Conservation (phyloP, 2,888 invertebrate species). For the Trichopoda pennipes region DNA sequence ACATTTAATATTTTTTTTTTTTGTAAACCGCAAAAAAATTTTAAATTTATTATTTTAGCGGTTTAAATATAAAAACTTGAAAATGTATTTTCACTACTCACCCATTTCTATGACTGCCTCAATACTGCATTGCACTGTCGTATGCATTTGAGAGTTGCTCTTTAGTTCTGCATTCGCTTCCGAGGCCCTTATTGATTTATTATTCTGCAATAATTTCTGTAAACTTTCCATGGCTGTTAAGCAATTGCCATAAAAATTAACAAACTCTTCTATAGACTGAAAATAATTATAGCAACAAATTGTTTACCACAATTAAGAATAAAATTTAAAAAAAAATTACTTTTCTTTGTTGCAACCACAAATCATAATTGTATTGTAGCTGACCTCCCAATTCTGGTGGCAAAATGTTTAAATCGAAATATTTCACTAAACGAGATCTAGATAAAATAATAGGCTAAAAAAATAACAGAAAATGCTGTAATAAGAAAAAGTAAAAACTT, state of each 20-base stretch:
- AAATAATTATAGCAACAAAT: background rate
- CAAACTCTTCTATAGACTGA: constrained; percentile 87
- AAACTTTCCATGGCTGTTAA: constrained; percentile 85
- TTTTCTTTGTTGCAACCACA: constrained; percentile 89
- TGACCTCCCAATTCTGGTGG: constrained; percentile 88
- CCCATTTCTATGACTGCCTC: constrained; percentile 82
- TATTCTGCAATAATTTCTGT: constrained; percentile 83
- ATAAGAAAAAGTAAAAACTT: constrained; percentile 11
- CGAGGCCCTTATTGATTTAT: constrained; percentile 82
- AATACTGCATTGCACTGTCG: constrained; percentile 81
- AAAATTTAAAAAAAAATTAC: constrained; percentile 81
- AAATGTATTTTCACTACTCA: constrained; percentile 73
- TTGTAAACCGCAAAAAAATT: background rate
- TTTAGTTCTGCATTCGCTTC: constrained; percentile 83
- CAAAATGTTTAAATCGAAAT: constrained; percentile 86
- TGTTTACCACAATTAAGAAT: background rate
- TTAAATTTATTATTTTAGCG: constrained; percentile 32
- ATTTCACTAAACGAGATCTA: constrained; percentile 85
- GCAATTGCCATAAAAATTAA: constrained; percentile 83
- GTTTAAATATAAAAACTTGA: background rate
- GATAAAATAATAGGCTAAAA: constrained; percentile 86
- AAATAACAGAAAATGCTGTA: background rate
- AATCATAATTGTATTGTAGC: constrained; percentile 86
- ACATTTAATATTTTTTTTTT: constrained; percentile 9
- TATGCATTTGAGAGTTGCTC: constrained; percentile 82